Base-by-base conservation (phyloP, 92 coral and sea anemone species). In the Palythoa grandis region DNA sequence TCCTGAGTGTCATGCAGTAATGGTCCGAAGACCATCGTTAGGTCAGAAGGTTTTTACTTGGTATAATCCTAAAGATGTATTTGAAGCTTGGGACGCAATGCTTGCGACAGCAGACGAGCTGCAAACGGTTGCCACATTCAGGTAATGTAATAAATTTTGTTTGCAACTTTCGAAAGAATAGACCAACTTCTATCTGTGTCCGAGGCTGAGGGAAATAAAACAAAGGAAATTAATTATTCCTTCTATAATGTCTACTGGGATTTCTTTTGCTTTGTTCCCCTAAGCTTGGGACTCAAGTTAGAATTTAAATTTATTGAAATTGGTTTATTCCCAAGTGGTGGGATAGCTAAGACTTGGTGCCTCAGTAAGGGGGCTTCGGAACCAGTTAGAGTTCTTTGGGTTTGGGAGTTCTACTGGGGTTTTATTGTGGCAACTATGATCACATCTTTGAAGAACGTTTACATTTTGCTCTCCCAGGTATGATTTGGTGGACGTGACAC, bases 401-500 rank as follows among this genome's bases (percentile, higher is more conserved):
- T 43, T 3, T 43, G 9, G 50, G 50, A 43, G 0, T 8, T 43
- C 50, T 43, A 43, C 50, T 43, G 50, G 50, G 35, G 50, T 43
- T 43, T 43, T 43, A 43, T 43, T 58, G 65, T 58, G 20, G 17
- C 20, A 58, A 58, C 50, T 14, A 14, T 0, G 20, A 15, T 14
- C 1, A 58, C 17, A 14, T 58, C 65, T 58, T 58, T 58, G 12
- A 58, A 14, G 12, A 14, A 19, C 20, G 17, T 58, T 19, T 58
- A 11, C 15, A 0, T n/a, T n/a, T 22, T 52, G 37, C 14, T 24
- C 15, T 58, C 37, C 40, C 7, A 87, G 90, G 69, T 93, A 93
- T 79, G 98, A 95, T 73, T 58, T 95, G 50, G 98, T 93, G 67
- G 98, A 93, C 72, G 89, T 95, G 11, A 90, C 95, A 13, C 86